Percentiles rank a stretch among this genome's conserved stretches.
These are phyloP conservation scores for Burhinus oedicnemus DNA, from an alignment of 2,113 vertebrate species.

Conservation along the genomic window DNA sequence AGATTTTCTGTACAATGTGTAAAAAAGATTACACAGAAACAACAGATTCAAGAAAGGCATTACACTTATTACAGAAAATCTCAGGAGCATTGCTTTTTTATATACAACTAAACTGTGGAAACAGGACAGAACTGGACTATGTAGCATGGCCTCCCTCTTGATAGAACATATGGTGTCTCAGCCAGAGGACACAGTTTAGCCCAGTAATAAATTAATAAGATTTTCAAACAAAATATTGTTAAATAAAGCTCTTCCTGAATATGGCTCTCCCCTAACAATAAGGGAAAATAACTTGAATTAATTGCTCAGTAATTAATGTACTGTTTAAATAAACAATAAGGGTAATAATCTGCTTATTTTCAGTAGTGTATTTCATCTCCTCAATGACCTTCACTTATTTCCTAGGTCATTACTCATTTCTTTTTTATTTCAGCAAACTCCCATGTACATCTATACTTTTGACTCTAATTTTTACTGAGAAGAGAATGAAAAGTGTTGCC, in stretches of 20 bases:
- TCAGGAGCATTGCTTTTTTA: neutral
- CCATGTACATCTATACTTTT: neutral
- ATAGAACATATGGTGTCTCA: neutral
- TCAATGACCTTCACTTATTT: neutral
- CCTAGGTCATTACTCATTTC: neutral
- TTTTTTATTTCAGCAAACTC: neutral
- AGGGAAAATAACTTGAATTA: neutral
- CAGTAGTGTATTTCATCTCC: neutral
- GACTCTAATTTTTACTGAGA: neutral
- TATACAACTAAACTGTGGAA: neutral
- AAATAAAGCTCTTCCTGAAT: neutral
- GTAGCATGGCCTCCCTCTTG: neutral
- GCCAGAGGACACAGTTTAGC: neutral
- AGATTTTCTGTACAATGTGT: neutral
- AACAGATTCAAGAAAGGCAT: neutral
- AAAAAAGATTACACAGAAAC: neutral
- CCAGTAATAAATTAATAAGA: neutral
- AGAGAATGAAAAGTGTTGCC: neutral
- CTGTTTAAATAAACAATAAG: neutral
- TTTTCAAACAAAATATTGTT: neutral
- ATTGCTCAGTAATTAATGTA: neutral
- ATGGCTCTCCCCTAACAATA: neutral
- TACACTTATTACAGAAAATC: neutral
- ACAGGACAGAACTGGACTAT: neutral
- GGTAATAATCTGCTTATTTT: neutral